A percentile compares a stretch with the other conserved stretches of the same genome.
Conservation (phyloP, 2,113 vertebrate species). For the Limanda limanda region DNA sequence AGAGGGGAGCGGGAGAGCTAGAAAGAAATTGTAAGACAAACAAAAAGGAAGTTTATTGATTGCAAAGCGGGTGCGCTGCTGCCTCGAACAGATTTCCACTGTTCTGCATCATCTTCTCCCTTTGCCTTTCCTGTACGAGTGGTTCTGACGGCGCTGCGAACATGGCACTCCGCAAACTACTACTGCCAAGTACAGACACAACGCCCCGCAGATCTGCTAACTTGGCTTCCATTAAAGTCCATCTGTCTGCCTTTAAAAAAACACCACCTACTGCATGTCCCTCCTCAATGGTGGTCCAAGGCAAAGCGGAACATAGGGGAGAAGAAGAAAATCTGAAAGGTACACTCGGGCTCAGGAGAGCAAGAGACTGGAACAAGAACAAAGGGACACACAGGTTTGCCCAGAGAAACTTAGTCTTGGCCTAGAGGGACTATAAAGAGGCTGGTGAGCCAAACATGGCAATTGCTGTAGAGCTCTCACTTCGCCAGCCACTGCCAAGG, state of each 20-base stretch:
- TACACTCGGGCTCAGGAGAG: constrained; percentile 18
- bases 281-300: constrained; percentile 36
- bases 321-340: neutral
- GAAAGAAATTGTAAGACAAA: constrained; percentile 54
- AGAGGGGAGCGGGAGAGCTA: constrained; percentile 42
- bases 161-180: constrained; percentile 60
- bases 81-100: constrained; percentile 55
- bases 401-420: constrained; percentile 15
- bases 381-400: constrained; percentile 10
- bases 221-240: constrained; percentile 77
- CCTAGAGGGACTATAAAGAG: neutral
- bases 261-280: constrained; percentile 58
- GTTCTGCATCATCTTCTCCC: constrained; percentile 46
- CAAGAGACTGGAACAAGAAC: constrained; percentile 16
- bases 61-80: constrained; percentile 51
- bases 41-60: constrained; percentile 72
- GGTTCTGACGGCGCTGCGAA: constrained; percentile 49
- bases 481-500: constrained; percentile 1
- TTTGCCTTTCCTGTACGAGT: constrained; percentile 35
- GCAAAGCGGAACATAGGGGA: neutral
- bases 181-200: constrained; percentile 69
- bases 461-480: constrained; percentile 11
- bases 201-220: constrained; percentile 73
- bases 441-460: constrained; percentile 13
- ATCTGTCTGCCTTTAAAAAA: constrained; percentile 75